Percentiles rank a stretch among this genome's conserved stretches.
Conservation (phyloP, 2,797 vertebrate genomes). For the Steatocranus sp. region DNA sequence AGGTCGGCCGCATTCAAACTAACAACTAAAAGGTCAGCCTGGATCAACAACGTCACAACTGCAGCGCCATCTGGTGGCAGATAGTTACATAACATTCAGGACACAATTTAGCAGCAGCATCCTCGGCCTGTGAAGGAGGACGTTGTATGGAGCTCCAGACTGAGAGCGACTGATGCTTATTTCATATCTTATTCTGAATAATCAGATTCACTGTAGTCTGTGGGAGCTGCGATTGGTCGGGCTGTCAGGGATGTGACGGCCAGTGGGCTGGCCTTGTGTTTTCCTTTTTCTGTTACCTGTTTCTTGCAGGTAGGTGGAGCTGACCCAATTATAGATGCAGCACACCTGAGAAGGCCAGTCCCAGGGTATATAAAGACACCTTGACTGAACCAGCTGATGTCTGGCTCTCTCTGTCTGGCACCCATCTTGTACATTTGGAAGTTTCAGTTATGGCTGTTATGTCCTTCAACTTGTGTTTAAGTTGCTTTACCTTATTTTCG, state of each 20-base stretch:
- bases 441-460: too few relatives aligned
- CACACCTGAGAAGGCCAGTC: too few relatives aligned
- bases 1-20: fast-evolving
- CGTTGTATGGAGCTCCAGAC: fast-evolving
- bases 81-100: not conserved
- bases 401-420: too few relatives aligned
- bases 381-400: too few relatives aligned
- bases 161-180: not conserved
- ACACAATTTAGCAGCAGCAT: not conserved
- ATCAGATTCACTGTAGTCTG: not conserved
- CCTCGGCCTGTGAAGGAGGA: not conserved
- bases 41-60: not conserved
- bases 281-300: too few relatives aligned
- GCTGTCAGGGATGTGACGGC: not conserved
- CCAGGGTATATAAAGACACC: too few relatives aligned
- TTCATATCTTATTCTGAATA: not conserved
- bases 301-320: too few relatives aligned
- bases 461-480: too few relatives aligned
- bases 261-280: too few relatives aligned
- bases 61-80: not conserved
- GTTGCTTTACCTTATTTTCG: too few relatives aligned
- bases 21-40: fast-evolving
- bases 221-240: not conserved
- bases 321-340: too few relatives aligned
- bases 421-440: too few relatives aligned